Evolutionary conservation across 1,140 invertebrate species (phyloP).

Genomic region (Drosophila micromelanica): DNA sequence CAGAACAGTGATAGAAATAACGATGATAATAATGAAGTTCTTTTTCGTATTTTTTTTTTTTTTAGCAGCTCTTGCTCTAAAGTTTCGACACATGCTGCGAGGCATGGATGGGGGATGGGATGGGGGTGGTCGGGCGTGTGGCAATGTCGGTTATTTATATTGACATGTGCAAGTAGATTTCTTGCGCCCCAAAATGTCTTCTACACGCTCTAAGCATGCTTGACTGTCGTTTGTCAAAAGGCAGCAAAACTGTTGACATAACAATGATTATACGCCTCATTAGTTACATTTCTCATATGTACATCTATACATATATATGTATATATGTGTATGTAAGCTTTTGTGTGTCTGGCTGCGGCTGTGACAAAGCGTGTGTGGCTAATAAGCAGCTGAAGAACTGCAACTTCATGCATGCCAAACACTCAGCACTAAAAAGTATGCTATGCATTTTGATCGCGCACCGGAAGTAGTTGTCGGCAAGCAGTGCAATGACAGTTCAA

Average conservation of each 20-base stretch:
- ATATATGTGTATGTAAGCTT: constrained; percentile 8
- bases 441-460: constrained; percentile 34
- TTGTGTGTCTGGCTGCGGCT: constrained; percentile 12
- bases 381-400: constrained; percentile 41
- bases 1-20: constrained; percentile 46
- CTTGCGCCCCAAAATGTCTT: constrained; percentile 45
- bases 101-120: not conserved
- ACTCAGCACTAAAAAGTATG: constrained; percentile 36
- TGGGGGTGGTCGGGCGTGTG: constrained; percentile 22
- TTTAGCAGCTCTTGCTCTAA: constrained; percentile 39
- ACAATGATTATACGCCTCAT: constrained; percentile 83
- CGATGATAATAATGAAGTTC: constrained; percentile 66
- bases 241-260: constrained; percentile 81
- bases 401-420: constrained; percentile 23
- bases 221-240: constrained; percentile 72
- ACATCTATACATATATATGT: constrained; percentile 15
- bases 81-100: constrained; percentile 50
- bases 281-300: constrained; percentile 68
- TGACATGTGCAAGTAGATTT: constrained; percentile 76
- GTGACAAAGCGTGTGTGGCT: constrained; percentile 23
- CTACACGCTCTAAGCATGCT: constrained; percentile 23
- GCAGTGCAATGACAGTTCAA: constrained; percentile 14
- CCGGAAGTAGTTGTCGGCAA: constrained; percentile 26
- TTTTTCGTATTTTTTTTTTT: constrained; percentile 34
- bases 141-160: constrained; percentile 69